Conservation (phyloP, 2,797 vertebrate genomes). For the Taenioides sp. region DNA sequence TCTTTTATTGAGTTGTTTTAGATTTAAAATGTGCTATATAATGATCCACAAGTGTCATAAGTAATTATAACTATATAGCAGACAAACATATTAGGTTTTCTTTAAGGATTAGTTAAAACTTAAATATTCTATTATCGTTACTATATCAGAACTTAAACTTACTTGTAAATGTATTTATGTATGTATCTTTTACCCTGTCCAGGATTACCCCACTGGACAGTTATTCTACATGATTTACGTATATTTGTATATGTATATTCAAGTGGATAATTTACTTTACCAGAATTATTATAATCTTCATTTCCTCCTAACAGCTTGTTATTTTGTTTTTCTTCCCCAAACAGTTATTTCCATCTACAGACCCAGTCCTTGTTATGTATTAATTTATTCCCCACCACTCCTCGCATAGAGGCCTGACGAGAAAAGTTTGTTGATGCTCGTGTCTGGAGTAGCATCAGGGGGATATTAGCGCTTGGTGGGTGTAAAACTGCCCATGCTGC, state of each 20-base stretch:
- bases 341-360: constrained; percentile 27
- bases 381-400: constrained; percentile 58
- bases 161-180: background rate
- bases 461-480: constrained; percentile 57
- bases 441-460: constrained; percentile 34
- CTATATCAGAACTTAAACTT: too few species aligned
- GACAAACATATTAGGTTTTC: too few species aligned
- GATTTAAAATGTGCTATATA: too few species aligned
- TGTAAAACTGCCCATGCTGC: constrained; percentile 57
- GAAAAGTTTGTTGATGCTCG: constrained; percentile 53
- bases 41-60: too few species aligned
- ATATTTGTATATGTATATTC: background rate
- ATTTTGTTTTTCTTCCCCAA: constrained; percentile 19
- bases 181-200: background rate
- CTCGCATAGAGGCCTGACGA: constrained; percentile 50
- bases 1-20: too few species aligned
- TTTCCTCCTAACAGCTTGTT: background rate
- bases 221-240: background rate
- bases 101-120: too few species aligned
- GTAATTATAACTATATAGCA: too few species aligned
- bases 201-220: too few species aligned
- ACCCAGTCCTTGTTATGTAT: constrained; percentile 46
- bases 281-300: background rate
- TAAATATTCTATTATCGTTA: too few species aligned
- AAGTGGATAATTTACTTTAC: background rate